Percentiles rank a stretch among this genome's conserved stretches.
phyloP scores from a whole-genome alignment of 2,888 invertebrate species.

The Drosophila prolongata region DNA sequence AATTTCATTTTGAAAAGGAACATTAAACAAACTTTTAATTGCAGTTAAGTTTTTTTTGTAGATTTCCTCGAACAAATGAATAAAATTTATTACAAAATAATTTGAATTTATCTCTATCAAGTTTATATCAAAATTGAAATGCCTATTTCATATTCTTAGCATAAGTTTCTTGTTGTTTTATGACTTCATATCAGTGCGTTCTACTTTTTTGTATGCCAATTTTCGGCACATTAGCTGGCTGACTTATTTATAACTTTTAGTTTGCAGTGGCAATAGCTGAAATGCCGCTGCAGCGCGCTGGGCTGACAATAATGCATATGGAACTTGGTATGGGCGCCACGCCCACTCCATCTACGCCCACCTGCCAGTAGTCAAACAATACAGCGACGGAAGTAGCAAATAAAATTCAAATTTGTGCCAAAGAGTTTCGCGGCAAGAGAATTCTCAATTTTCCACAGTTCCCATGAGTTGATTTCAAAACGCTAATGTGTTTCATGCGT shows the following conservation, averaged over 20 bases:
- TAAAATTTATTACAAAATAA: too few species aligned
- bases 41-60: too few species aligned
- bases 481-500: conserved; percentile 60
- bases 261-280: conserved; percentile 49
- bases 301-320: conserved; percentile 56
- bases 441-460: conserved; percentile 16
- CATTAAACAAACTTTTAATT: too few species aligned
- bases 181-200: not conserved
- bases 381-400: conserved; percentile 75
- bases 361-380: conserved; percentile 65
- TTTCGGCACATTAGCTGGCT: conserved; percentile 66
- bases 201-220: conserved; percentile 48
- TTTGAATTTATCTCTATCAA: too few species aligned
- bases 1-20: too few species aligned
- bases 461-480: conserved; percentile 64
- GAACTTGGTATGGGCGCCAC: conserved; percentile 12
- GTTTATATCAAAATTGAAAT: too few species aligned
- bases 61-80: too few species aligned
- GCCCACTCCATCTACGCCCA: not conserved
- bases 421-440: conserved; percentile 72
- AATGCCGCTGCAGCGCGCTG: conserved; percentile 51
- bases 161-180: not conserved
- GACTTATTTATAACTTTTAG: conserved; percentile 71
- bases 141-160: not conserved
- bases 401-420: conserved; percentile 80